Evolutionary conservation across 2,888 invertebrate genomes (phyloP).

Genomic region (Phortica okadai): DNA sequence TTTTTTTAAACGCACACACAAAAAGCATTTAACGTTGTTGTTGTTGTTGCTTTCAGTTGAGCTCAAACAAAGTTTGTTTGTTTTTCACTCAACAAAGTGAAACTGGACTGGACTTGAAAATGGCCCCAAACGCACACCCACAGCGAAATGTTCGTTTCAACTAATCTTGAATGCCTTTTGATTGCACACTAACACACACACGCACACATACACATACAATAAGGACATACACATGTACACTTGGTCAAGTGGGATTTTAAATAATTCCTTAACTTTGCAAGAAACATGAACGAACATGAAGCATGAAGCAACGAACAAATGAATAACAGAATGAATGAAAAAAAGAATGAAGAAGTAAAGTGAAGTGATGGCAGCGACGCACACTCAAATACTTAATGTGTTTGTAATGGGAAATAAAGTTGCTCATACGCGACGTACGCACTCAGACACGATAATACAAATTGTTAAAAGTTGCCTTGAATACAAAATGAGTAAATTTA

Average conservation of each 20-base stretch:
- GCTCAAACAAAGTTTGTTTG: constrained; percentile 35
- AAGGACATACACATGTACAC: constrained; percentile 43
- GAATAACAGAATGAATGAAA: too few relatives aligned
- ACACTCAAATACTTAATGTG: constrained; percentile 48
- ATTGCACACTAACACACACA: neutral
- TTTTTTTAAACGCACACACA: constrained; percentile 14
- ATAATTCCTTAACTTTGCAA: constrained; percentile 57
- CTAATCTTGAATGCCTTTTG: constrained; percentile 27
- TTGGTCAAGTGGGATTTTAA: constrained; percentile 64
- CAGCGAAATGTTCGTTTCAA: neutral
- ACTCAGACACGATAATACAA: constrained; percentile 43
- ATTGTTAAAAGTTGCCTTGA: constrained; percentile 44
- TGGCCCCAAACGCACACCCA: neutral
- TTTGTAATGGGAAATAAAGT: constrained; percentile 52
- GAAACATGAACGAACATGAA: constrained; percentile 41
- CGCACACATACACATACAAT: neutral
- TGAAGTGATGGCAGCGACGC: neutral
- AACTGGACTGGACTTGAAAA: neutral
- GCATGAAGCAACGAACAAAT: neutral
- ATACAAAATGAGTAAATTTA: constrained; percentile 58
- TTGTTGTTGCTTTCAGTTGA: constrained; percentile 1
- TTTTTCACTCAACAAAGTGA: constrained; percentile 23
- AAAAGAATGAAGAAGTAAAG: neutral
- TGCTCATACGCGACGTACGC: constrained; percentile 13
- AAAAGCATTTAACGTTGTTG: constrained; percentile 19